Conservation (phyloP, 2,888 invertebrate species). For the Iselma pallidipennis region DNA sequence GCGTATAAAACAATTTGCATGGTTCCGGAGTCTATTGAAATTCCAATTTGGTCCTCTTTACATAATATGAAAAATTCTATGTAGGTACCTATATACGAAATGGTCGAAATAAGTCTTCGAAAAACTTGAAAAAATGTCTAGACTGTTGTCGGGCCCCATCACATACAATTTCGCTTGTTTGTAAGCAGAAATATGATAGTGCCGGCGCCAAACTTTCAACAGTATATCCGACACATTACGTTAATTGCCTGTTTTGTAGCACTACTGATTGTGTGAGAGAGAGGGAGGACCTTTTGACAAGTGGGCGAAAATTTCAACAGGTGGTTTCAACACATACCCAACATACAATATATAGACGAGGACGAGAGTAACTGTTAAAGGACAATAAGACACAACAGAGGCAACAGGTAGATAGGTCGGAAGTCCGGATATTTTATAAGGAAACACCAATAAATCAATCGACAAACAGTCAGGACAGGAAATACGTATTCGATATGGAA, state of each 20-base stretch:
- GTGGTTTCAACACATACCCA: background rate
- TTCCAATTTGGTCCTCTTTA: too few species aligned
- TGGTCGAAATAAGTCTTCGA: background rate
- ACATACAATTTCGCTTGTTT: slow-evolving; percentile 39
- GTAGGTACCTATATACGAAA: too few species aligned
- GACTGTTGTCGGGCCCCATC: slow-evolving; percentile 30
- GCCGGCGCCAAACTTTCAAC: slow-evolving; percentile 31
- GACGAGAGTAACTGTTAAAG: background rate
- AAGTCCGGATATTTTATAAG: background rate
- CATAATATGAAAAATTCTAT: too few species aligned
- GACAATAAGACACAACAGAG: background rate
- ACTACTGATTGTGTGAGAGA: too few species aligned
- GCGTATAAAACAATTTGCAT: too few species aligned
- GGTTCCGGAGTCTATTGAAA: too few species aligned
- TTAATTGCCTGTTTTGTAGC: slow-evolving; percentile 41
- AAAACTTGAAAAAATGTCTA: slow-evolving; percentile 20
- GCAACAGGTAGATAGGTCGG: background rate
- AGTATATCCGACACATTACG: slow-evolving; percentile 33
- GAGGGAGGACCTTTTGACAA: slow-evolving; percentile 36
- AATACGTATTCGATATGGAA: background rate
- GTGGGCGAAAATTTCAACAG: background rate
- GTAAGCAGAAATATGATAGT: slow-evolving; percentile 38
- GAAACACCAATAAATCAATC: background rate
- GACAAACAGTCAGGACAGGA: background rate
- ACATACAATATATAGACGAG: too few species aligned